phyloP scores from a whole-genome alignment of 2,888 invertebrate species.

The Zele albiditarsus region DNA sequence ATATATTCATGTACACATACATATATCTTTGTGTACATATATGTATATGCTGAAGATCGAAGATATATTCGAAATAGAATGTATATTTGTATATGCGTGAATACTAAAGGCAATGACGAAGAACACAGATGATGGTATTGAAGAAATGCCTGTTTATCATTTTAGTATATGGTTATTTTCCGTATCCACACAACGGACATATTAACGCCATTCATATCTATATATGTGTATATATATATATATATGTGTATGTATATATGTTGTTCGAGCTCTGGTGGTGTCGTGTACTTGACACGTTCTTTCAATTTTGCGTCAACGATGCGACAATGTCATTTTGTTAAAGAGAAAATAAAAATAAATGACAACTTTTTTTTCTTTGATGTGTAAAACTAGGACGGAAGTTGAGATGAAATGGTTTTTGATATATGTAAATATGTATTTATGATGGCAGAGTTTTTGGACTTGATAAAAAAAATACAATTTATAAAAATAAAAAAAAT shows the following conservation, averaged over 20 bases:
- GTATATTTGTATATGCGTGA: neutral
- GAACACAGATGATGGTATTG: conserved; percentile 4
- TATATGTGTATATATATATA: neutral
- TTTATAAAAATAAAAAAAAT: too few species aligned
- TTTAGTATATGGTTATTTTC: conserved; percentile 10
- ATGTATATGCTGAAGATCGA: neutral
- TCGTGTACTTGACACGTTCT: neutral
- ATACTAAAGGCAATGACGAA: conserved; percentile 5
- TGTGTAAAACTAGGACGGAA: neutral
- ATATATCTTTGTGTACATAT: neutral
- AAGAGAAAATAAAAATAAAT: neutral
- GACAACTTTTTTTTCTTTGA: neutral
- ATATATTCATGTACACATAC: neutral
- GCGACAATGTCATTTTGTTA: neutral
- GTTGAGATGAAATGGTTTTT: neutral
- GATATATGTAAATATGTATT: neutral
- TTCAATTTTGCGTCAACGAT: neutral
- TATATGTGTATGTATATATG: neutral
- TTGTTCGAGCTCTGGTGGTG: neutral
- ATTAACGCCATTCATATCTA: conserved; percentile 5
- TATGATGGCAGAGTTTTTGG: neutral
- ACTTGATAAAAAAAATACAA: too few species aligned
- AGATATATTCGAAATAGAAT: conserved; percentile 6
- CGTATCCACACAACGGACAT: conserved; percentile 3
- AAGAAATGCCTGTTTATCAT: conserved; percentile 3